Percentiles rank a stretch among this genome's conserved stretches.
phyloP scores from a whole-genome alignment of 2,888 invertebrate species.

The Trissolcus brochymenae region DNA sequence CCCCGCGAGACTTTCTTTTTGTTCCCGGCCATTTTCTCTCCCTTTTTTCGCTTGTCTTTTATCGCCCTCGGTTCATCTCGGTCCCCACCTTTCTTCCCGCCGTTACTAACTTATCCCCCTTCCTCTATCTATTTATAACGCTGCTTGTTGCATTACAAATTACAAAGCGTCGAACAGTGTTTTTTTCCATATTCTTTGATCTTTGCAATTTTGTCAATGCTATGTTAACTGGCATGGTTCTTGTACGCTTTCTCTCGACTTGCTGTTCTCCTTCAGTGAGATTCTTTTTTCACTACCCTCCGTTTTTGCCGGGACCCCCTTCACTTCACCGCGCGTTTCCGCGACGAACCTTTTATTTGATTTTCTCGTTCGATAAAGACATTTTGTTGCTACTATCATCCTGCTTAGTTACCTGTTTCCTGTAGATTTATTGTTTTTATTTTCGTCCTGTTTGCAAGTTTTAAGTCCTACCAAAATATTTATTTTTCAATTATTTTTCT shows the following conservation, averaged over 20 bases:
- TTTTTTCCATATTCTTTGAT: conserved; percentile 47
- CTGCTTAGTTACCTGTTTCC: conserved; percentile 15
- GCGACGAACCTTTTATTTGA: conserved; percentile 24
- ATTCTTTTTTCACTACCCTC: conserved; percentile 31
- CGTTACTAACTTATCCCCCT: conserved; percentile 14
- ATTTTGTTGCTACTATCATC: conserved; percentile 10
- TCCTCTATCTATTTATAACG: conserved; percentile 8
- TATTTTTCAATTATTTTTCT: conserved; percentile 20
- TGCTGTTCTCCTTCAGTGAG: conserved; percentile 48
- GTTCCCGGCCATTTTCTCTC: conserved; percentile 28
- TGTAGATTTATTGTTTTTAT: neutral
- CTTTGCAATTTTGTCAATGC: conserved; percentile 31
- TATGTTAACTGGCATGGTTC: conserved; percentile 5
- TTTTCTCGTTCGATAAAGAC: neutral
- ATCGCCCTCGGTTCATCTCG: conserved; percentile 16
- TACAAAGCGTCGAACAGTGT: conserved; percentile 34
- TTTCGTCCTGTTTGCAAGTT: too few species aligned
- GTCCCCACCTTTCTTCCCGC: conserved; percentile 11
- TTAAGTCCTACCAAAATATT: neutral
- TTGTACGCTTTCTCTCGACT: conserved; percentile 20
- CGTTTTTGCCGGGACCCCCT: conserved; percentile 17
- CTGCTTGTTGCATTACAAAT: conserved; percentile 51
- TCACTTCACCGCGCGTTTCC: conserved; percentile 12
- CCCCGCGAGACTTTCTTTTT: conserved; percentile 66
- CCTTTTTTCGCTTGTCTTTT: conserved; percentile 19